Percentiles rank a stretch among this genome's conserved stretches.
Conservation (phyloP, 2,888 invertebrate genomes). For the Catocala sponsa region DNA sequence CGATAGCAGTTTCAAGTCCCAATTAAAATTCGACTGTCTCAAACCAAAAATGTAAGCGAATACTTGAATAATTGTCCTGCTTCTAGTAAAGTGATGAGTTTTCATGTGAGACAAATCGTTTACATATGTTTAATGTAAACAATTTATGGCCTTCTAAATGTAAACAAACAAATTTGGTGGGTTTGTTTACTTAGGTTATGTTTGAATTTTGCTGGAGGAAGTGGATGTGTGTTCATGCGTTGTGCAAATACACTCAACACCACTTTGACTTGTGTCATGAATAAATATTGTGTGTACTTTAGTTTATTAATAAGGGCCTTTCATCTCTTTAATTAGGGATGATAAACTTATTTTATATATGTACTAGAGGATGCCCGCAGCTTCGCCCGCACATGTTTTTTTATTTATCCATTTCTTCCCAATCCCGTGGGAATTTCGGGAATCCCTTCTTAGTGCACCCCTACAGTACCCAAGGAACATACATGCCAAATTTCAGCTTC, state of each 20-base stretch:
- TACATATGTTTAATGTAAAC: conserved; percentile 12
- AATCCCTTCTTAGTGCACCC: too few relatives aligned
- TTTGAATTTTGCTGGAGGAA: conserved; percentile 10
- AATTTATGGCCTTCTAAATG: conserved; percentile 7
- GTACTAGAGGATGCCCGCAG: too few relatives aligned
- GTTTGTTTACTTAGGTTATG: conserved; percentile 15
- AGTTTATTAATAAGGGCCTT: neutral
- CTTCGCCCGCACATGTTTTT: too few relatives aligned
- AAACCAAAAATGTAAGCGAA: neutral
- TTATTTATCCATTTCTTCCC: too few relatives aligned
- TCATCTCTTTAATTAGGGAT: conserved; percentile 3
- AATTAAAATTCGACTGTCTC: neutral
- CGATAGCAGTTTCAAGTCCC: too few relatives aligned
- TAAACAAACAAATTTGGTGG: conserved; percentile 15
- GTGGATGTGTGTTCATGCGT: conserved; percentile 4
- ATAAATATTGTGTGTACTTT: conserved; percentile 13
- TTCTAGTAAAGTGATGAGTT: neutral
- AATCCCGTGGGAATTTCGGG: too few relatives aligned
- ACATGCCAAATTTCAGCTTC: too few relatives aligned
- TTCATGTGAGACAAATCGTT: neutral
- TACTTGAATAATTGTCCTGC: too few relatives aligned
- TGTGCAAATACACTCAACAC: conserved; percentile 12
- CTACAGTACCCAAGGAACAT: too few relatives aligned
- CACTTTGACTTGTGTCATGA: conserved; percentile 16
- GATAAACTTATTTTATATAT: too few relatives aligned